These are phyloP conservation scores for Cephalopterus ornatus DNA, from an alignment of 2,113 vertebrate species.

Conservation along the genomic window DNA sequence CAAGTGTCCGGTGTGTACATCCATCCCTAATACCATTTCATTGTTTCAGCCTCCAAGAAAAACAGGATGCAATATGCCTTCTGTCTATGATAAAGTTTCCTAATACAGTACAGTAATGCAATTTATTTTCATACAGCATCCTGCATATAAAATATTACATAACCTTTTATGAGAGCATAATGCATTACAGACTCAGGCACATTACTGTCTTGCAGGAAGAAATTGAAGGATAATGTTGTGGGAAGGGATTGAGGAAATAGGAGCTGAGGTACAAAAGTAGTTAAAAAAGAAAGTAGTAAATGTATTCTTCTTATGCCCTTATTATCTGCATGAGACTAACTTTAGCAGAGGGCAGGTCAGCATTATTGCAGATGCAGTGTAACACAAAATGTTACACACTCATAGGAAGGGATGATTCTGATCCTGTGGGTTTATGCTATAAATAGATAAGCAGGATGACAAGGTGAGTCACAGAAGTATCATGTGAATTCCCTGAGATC, in stretches of 20 bases:
- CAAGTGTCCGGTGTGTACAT: background rate
- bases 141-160: slow-evolving; percentile 66
- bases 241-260: slow-evolving; percentile 20
- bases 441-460: background rate
- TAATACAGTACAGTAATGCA: slow-evolving; percentile 62
- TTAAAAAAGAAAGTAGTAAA: slow-evolving; percentile 9
- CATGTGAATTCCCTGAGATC: background rate
- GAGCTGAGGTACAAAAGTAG: slow-evolving; percentile 1
- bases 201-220: slow-evolving; percentile 56
- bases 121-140: slow-evolving; percentile 68
- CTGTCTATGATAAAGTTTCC: slow-evolving; percentile 65
- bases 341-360: background rate
- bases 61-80: slow-evolving; percentile 65
- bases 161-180: slow-evolving; percentile 65
- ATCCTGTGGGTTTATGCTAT: background rate
- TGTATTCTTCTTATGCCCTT: background rate
- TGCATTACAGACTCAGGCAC: slow-evolving; percentile 58
- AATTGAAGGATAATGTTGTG: slow-evolving; percentile 44
- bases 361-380: background rate
- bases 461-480: slow-evolving; percentile 15
- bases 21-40: background rate
- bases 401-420: background rate
- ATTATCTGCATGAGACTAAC: background rate
- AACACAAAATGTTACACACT: background rate
- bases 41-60: slow-evolving; percentile 53